phyloP scores from a whole-genome alignment of 2,888 invertebrate genomes.

The Erebia ligea region DNA sequence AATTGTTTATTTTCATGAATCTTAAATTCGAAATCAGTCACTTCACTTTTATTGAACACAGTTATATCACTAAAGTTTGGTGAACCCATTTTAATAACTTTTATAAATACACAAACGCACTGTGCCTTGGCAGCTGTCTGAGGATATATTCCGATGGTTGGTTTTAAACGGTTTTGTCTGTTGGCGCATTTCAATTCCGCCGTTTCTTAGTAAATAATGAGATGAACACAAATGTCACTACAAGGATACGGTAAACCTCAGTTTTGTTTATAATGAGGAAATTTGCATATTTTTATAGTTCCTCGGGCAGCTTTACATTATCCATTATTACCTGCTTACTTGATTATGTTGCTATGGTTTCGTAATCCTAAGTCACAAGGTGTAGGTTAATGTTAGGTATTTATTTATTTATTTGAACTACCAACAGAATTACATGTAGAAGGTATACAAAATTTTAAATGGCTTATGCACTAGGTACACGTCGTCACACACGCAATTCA shows the following conservation, averaged over 20 bases:
- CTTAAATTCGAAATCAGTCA: conserved; percentile 58
- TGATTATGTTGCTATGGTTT: not conserved
- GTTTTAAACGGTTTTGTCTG: conserved; percentile 25
- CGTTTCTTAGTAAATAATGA: conserved; percentile 59
- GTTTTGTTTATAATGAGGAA: conserved; percentile 63
- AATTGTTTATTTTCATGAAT: conserved; percentile 67
- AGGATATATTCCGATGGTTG: conserved; percentile 19
- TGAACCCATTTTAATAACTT: conserved; percentile 20
- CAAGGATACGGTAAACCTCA: conserved; percentile 53
- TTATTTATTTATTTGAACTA: too few species aligned
- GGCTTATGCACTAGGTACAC: too few species aligned
- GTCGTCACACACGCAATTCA: too few species aligned
- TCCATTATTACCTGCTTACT: not conserved
- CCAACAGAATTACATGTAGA: too few species aligned
- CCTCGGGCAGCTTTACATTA: conserved; percentile 37
- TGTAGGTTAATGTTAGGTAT: too few species aligned
- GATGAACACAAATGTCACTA: conserved; percentile 56
- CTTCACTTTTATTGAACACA: conserved; percentile 56
- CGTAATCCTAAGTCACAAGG: too few species aligned
- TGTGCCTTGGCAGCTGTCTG: not conserved
- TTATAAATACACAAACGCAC: conserved; percentile 10
- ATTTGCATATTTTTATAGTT: conserved; percentile 64
- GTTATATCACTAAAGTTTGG: conserved; percentile 4
- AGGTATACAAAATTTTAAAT: too few species aligned
- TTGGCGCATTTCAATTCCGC: conserved; percentile 57